A percentile compares a stretch with the other conserved stretches of the same genome.
Conservation (phyloP, 2,888 invertebrate species). For the Chaetogeoica ovagalla region DNA sequence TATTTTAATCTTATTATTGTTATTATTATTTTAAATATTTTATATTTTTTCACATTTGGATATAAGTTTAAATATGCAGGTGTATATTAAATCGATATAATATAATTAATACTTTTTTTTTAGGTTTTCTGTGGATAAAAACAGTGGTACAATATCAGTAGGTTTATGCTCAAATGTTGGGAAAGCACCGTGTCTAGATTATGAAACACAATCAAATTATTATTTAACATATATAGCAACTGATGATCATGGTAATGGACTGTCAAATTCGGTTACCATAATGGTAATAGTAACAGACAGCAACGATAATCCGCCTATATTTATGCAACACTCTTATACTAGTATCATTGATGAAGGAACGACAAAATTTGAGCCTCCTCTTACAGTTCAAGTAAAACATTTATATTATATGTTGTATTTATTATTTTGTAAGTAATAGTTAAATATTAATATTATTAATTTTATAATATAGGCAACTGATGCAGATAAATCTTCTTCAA, state of each 20-base stretch:
- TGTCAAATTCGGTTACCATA: conserved; percentile 76
- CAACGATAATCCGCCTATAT: conserved; percentile 87
- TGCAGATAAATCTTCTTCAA: conserved; percentile 77
- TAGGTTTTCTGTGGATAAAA: conserved; percentile 74
- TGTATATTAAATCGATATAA: conserved; percentile 24
- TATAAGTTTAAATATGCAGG: not conserved
- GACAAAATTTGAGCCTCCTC: conserved; percentile 78
- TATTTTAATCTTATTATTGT: not conserved
- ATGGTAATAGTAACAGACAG: conserved; percentile 79
- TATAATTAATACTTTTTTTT: too few relatives aligned
- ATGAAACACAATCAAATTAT: conserved; percentile 78
- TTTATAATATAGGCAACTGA: conserved; percentile 73
- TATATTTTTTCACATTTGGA: not conserved
- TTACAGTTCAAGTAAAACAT: conserved; percentile 60
- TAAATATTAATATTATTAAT: conserved; percentile 2
- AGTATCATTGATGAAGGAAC: conserved; percentile 86
- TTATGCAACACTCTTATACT: conserved; percentile 75
- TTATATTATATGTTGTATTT: conserved; percentile 42
- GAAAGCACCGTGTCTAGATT: conserved; percentile 76
- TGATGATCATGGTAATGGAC: conserved; percentile 80
- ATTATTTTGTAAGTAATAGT: conserved; percentile 15
- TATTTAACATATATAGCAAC: conserved; percentile 84
- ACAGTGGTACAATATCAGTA: conserved; percentile 80
- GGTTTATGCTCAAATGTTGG: conserved; percentile 73
- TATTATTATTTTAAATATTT: not conserved